phyloP scores from a whole-genome alignment of 2,797 vertebrate genomes.

The Valencia hispanica region DNA sequence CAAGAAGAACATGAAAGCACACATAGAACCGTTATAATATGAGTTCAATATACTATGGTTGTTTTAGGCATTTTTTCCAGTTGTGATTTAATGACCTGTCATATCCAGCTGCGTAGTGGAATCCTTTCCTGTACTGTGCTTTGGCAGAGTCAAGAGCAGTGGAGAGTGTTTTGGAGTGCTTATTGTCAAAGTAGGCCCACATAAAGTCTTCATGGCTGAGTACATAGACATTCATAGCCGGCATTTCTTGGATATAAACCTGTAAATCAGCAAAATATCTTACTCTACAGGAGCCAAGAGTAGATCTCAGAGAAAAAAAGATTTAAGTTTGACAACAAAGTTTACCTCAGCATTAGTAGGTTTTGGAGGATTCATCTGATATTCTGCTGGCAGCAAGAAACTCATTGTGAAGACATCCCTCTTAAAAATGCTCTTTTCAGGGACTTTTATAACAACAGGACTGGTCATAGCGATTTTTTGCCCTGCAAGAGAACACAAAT shows the following conservation, averaged over 20 bases:
- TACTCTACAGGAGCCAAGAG: neutral
- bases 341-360: constrained; percentile 51
- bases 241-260: constrained; percentile 64
- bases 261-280: constrained; percentile 41
- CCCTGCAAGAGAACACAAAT: constrained; percentile 47
- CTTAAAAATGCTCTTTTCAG: constrained; percentile 23
- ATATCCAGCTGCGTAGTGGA: constrained; percentile 69
- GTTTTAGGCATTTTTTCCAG: neutral
- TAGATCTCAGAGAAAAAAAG: neutral
- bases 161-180: constrained; percentile 16
- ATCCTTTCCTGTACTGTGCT: constrained; percentile 52
- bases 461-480: constrained; percentile 75
- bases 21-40: constrained; percentile 8
- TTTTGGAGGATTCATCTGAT: constrained; percentile 66
- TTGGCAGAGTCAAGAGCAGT: constrained; percentile 36
- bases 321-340: neutral
- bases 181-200: neutral
- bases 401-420: constrained; percentile 56
- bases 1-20: constrained; percentile 31
- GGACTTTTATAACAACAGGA: constrained; percentile 68
- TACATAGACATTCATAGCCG: constrained; percentile 68
- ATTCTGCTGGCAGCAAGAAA: constrained; percentile 76
- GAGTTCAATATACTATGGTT: neutral
- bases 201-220: constrained; percentile 67
- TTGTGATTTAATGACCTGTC: constrained; percentile 71